Conservation (phyloP, 2,888 invertebrate genomes). For the Melipona beecheii region DNA sequence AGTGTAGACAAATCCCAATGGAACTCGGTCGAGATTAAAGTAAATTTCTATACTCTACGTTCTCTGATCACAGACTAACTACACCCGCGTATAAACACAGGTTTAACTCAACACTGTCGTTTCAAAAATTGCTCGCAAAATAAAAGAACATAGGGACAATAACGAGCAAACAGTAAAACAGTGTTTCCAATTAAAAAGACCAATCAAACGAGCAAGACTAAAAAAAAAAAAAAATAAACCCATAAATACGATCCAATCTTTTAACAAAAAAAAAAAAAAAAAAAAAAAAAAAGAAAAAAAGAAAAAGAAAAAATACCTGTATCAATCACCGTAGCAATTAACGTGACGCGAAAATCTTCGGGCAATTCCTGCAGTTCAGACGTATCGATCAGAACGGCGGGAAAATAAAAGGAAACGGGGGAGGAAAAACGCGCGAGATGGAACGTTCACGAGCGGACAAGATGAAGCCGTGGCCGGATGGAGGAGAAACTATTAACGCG, state of each 20-base stretch:
- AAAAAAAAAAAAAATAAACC: background rate
- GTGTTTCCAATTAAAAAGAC: background rate
- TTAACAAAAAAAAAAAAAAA: too few species aligned
- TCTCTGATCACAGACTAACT: background rate
- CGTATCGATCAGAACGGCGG: background rate
- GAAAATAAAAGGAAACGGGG: background rate
- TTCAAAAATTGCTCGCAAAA: background rate
- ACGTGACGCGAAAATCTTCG: background rate
- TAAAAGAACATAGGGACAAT: background rate
- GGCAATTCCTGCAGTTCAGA: background rate
- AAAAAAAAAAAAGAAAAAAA: too few species aligned
- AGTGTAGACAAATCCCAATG: background rate
- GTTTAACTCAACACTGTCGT: too few species aligned
- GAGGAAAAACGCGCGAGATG: too few species aligned
- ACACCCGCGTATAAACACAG: too few species aligned
- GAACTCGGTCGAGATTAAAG: background rate
- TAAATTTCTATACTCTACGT: background rate
- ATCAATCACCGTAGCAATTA: background rate
- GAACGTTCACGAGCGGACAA: slow-evolving; percentile 2
- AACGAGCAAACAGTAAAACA: background rate
- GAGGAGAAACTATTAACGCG: slow-evolving; percentile 22
- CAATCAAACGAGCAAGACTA: background rate
- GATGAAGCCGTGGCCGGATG: background rate
- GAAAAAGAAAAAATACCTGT: too few species aligned
- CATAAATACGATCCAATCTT: background rate